These are phyloP conservation scores for Phyllopteryx taeniolatus DNA, from an alignment of 2,113 vertebrate species.

Conservation along the genomic window DNA sequence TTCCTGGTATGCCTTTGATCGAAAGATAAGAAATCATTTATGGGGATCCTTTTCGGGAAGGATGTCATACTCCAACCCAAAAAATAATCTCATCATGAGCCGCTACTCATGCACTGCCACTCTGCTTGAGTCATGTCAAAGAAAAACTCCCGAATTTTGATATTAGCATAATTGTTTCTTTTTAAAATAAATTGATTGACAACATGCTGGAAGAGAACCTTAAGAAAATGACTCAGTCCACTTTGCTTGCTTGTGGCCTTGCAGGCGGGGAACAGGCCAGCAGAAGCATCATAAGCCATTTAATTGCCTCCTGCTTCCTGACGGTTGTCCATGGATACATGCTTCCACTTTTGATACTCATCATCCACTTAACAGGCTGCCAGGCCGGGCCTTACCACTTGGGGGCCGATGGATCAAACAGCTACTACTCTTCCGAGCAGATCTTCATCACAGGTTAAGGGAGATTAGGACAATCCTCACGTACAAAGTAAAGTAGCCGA, in stretches of 20 bases:
- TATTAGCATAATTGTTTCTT: not conserved
- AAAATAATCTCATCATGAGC: constrained; percentile 2
- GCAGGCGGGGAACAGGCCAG: not conserved
- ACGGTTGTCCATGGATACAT: constrained; percentile 9
- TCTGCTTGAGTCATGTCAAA: not conserved
- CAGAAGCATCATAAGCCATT: not conserved
- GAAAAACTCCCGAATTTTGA: not conserved
- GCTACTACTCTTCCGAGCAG: not conserved
- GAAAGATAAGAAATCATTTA: not conserved
- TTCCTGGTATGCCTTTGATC: not conserved
- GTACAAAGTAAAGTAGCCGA: constrained; percentile 2
- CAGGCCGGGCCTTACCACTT: not conserved
- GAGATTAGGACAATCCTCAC: not conserved
- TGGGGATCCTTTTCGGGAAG: not conserved
- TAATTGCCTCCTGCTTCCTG: not conserved
- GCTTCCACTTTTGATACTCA: not conserved
- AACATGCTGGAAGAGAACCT: not conserved
- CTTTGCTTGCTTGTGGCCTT: constrained; percentile 1
- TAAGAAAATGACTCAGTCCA: not conserved
- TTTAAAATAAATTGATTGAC: not conserved
- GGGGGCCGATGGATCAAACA: not conserved
- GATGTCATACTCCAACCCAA: not conserved
- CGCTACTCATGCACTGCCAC: not conserved
- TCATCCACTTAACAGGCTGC: not conserved
- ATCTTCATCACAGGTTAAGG: constrained; percentile 17